phyloP scores from a whole-genome alignment of 2,888 invertebrate species.

The Tetanocera ferruginea region DNA sequence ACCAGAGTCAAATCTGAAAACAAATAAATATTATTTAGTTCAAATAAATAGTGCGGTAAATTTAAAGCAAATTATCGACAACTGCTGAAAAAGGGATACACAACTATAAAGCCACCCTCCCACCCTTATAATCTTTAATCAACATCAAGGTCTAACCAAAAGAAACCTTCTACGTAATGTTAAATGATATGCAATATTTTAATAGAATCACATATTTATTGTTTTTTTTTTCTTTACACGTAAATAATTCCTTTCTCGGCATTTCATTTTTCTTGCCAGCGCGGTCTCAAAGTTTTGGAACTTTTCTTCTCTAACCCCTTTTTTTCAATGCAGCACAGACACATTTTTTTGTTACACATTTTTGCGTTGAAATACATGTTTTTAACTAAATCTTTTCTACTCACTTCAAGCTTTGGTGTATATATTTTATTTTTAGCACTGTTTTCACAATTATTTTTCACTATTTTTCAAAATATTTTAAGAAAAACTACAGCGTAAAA shows the following conservation, averaged over 20 bases:
- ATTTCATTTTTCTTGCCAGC: background rate
- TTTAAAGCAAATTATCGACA: background rate
- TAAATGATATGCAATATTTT: background rate
- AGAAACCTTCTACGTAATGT: background rate
- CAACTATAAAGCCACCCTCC: background rate
- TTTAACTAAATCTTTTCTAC: constrained; percentile 35
- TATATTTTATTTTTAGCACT: constrained; percentile 29
- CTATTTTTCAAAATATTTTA: constrained; percentile 28
- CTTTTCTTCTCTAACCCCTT: background rate
- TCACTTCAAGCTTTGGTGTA: constrained; percentile 28
- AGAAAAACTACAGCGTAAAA: constrained; percentile 41
- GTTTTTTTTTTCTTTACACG: background rate
- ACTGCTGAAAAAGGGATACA: background rate
- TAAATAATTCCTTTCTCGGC: background rate
- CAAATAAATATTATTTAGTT: background rate
- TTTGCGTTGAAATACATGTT: background rate
- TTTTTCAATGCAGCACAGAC: constrained; percentile 36
- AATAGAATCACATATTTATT: background rate
- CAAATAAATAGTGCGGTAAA: no score
- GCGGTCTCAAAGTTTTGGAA: background rate
- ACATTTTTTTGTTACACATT: constrained; percentile 23
- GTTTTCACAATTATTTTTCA: background rate
- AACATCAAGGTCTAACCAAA: background rate
- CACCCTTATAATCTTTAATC: background rate
- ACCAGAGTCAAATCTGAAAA: background rate